phyloP scores from a whole-genome alignment of 2,797 vertebrate genomes.

The Sebastes vulpes region DNA sequence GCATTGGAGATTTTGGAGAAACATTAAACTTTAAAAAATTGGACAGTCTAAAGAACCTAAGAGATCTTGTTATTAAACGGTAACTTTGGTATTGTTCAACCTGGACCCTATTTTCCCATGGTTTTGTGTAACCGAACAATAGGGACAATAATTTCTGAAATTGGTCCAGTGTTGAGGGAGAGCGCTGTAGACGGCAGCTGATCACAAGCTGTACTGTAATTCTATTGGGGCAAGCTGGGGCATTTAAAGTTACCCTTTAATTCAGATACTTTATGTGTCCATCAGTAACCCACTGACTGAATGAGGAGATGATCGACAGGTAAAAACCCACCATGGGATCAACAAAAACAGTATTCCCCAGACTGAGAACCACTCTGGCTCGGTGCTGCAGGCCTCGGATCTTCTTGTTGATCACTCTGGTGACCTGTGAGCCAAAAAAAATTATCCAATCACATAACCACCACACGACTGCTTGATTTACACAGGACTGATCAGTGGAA shows the following conservation, averaged over 20 bases:
- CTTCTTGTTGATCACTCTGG: constrained; percentile 86
- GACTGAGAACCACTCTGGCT: constrained; percentile 87
- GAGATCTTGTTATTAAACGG: background rate
- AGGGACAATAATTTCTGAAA: no score
- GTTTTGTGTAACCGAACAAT: no score
- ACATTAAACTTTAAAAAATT: background rate
- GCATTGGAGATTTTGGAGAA: background rate
- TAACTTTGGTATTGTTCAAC: no score
- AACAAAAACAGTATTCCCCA: constrained; percentile 91
- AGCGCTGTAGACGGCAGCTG: no score
- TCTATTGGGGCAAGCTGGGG: no score
- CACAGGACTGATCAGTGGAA: background rate
- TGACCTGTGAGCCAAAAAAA: constrained; percentile 83
- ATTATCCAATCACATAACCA: background rate
- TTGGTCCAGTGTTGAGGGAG: no score
- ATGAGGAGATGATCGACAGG: accelerated
- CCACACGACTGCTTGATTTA: accelerated
- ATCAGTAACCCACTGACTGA: background rate
- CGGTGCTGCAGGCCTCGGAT: constrained; percentile 89
- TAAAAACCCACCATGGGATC: constrained; percentile 90
- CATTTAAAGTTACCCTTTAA: background rate
- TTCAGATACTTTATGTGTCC: background rate
- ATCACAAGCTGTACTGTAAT: no score
- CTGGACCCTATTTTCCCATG: no score
- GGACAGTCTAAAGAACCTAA: background rate